Conservation (phyloP, 2,888 invertebrate genomes). For the Tryphoninae sp. region DNA sequence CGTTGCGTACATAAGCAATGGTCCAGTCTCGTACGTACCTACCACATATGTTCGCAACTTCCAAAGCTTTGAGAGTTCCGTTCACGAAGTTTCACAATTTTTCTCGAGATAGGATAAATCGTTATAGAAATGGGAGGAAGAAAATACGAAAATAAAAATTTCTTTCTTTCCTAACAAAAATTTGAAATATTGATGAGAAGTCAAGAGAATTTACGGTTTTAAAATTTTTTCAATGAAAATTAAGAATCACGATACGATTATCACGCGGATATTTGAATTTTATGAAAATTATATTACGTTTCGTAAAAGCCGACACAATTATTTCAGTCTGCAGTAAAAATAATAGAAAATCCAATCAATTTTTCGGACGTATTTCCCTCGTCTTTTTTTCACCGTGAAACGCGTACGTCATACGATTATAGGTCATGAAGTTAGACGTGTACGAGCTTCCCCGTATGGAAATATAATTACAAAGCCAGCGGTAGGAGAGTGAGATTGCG, state of each 20-base stretch:
- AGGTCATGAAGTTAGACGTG: background rate
- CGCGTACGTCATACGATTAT: background rate
- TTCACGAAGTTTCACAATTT: background rate
- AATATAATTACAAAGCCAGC: slow-evolving; percentile 38
- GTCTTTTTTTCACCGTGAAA: background rate
- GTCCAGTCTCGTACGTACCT: background rate
- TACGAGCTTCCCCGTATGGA: slow-evolving; percentile 6
- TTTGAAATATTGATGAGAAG: too few relatives aligned
- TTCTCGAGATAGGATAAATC: background rate
- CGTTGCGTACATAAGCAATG: slow-evolving; percentile 13
- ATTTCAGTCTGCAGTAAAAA: background rate
- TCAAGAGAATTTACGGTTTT: too few relatives aligned
- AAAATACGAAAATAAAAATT: background rate
- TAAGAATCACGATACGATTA: background rate
- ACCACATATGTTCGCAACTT: background rate
- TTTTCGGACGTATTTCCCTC: background rate
- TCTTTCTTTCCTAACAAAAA: too few relatives aligned
- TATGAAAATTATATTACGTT: background rate
- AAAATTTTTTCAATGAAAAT: background rate
- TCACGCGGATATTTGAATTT: background rate
- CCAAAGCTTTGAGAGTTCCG: slow-evolving; percentile 10
- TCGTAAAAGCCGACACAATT: background rate
- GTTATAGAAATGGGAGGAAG: background rate
- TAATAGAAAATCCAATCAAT: background rate
- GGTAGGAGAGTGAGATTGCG: slow-evolving; percentile 4